Base-by-base conservation (phyloP, 1,140 invertebrate genomes). In the Sarcophaga peregrina region DNA sequence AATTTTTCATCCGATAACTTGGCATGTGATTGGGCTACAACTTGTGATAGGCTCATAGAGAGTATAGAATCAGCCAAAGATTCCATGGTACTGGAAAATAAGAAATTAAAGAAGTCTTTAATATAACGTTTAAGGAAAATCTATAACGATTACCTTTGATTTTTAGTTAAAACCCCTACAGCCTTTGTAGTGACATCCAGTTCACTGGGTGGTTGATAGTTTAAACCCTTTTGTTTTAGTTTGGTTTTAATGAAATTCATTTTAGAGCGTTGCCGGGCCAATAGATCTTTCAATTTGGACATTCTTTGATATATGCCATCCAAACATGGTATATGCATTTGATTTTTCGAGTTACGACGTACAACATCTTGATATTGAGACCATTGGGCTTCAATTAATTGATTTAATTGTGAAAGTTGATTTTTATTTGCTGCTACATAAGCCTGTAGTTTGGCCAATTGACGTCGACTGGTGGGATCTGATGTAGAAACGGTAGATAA, bases 291-390 rank as follows among this genome's bases (percentile, higher is more conserved):
- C 58, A 95, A 93, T 50, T 91, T 92, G 10, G 94, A 92, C 83
- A 95, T 91, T 0, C 93, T 92, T 86, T 94, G 93, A 87, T 94
- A 95, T 6, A 95, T 92, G 46, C 93, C 92, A 86, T 95, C 94
- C 83, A 95, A 86, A 3, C 92, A 93, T 3, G 93, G 92, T 84
- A 94, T 92, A 85, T 91, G 91, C 86, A 91, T 88, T 83, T 88
- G 90, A 15, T 90, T 87, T 62, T 88, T 91, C 48, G 86, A 87
- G 58, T 91, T 91, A 82, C 91, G 91, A 3, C 91, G 88, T 17
- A 91, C 87, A 80, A 92, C 89, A 82, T 92, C 91, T 85, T 91
- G 90, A 85, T 92, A 91, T 81, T 92, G 91, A 13, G 92, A 92
- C 94, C 94, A 94, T 82, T 93, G 92, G 13, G 92, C 90, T 85